phyloP scores from a whole-genome alignment of 2,888 invertebrate species.

The Himalopsyche anomala region DNA sequence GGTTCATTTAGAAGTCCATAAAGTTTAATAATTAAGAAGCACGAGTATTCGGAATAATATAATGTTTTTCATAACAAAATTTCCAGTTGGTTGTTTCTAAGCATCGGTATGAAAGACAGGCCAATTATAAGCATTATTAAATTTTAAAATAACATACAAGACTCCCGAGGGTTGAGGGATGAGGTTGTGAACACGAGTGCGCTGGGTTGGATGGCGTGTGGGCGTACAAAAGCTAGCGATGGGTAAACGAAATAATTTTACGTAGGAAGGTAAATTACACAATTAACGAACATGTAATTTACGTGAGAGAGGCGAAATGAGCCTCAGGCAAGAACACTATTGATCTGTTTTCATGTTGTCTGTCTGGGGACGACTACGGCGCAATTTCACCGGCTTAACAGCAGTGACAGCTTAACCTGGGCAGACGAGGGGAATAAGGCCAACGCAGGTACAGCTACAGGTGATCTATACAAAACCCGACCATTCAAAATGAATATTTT shows the following conservation, averaged over 20 bases:
- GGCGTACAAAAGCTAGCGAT: background rate
- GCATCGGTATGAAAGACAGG: no score
- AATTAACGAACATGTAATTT: constrained; percentile 26
- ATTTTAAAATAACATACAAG: background rate
- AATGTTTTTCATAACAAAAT: no score
- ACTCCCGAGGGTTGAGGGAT: background rate
- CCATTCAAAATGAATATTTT: no score
- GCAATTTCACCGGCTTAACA: background rate
- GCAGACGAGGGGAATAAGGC: background rate
- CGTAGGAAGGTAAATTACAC: constrained; percentile 10
- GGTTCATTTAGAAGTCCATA: no score
- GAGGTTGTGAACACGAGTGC: background rate
- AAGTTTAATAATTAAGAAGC: no score
- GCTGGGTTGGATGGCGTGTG: background rate
- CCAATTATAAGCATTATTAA: no score
- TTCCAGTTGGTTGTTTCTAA: no score
- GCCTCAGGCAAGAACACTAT: background rate
- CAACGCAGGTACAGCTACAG: no score
- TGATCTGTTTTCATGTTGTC: constrained; percentile 21
- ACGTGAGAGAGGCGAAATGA: constrained; percentile 2
- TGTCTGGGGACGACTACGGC: background rate
- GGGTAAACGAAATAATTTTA: constrained; percentile 1
- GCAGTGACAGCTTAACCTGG: background rate
- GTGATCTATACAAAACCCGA: no score
- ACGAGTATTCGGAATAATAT: no score